Evolutionary conservation across 2,888 invertebrate genomes (phyloP).

Genomic region (Epinotia brunnichana): DNA sequence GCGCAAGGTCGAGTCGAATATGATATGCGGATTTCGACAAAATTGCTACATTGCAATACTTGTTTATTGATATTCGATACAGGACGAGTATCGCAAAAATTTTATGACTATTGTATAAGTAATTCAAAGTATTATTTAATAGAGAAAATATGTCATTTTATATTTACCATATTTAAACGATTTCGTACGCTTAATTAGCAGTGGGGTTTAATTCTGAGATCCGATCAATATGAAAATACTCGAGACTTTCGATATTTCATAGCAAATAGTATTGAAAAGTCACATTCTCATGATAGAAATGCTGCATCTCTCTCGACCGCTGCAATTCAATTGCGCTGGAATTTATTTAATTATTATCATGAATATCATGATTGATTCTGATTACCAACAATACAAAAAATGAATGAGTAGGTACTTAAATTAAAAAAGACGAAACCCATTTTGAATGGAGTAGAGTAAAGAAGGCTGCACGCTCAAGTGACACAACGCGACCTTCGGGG

Average conservation of each 20-base stretch:
- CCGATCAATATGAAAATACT: too few relatives aligned
- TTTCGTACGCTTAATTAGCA: too few relatives aligned
- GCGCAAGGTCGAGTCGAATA: conserved; percentile 37
- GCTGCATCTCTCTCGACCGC: too few relatives aligned
- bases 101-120: not conserved
- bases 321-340: too few relatives aligned
- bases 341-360: too few relatives aligned
- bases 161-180: too few relatives aligned
- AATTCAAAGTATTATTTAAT: not conserved
- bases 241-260: too few relatives aligned
- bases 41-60: conserved; percentile 28
- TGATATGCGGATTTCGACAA: conserved; percentile 39
- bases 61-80: conserved; percentile 31
- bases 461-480: conserved; percentile 22
- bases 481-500: conserved; percentile 39
- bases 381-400: not conserved
- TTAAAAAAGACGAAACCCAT: not conserved
- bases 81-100: not conserved
- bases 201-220: too few relatives aligned
- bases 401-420: not conserved
- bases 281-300: too few relatives aligned
- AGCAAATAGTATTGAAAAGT: too few relatives aligned
- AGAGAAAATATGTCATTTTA: not conserved
- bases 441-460: conserved; percentile 11
- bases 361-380: too few relatives aligned